Base-by-base conservation (phyloP, 2,888 invertebrate genomes). In the Stenodera caucasica region DNA sequence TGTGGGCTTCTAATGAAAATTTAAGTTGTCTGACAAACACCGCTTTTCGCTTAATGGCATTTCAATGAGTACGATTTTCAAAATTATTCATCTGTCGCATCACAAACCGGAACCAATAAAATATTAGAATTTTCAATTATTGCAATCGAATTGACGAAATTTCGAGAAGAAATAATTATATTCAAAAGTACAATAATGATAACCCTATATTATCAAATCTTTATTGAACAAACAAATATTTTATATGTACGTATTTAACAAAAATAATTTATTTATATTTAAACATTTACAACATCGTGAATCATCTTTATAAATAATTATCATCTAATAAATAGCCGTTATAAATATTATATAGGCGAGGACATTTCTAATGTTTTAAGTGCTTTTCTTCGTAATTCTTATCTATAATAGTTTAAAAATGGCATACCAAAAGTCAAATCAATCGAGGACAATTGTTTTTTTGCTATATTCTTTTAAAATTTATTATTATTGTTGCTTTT, bases 271-370 rank as follows among this genome's bases (percentile, higher is more conserved):
- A 33, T 32, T n/a, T 40, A 33, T 32, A 52, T 33, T 33, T 32
- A 52, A 33, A 7, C 21, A 15, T 33, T 52, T 52, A 52, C 21
- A 56, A 53, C 49, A 53, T 30, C 37, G 54, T 60, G 60, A 57
- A 61, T 61, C 61, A 61, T 58, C 58, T 61, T 61, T 61, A 61
- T 61, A 61, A 61, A 61, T 61, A 61, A 61, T 61, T 61, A 61
- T 57, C 61, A 33, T 53, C 14, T 54, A 61, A 61, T 61, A 61
- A 61, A 61, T 55, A 50, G 35, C 49, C 40, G 57, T 49, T 58
- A 51, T 57, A 54, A 55, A 52, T 61, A 61, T 61, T 55, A 55
- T 55, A 54, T 45, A 52, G 55, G 40, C 58, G 37, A 55, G 26
- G 55, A 57, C 54, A 57, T 58, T 61, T 61, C 58, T 55, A 58